A percentile compares a stretch with the other conserved stretches of the same genome.
These are phyloP conservation scores for Pogoniulus pusillus DNA, from an alignment of 2,797 vertebrate species.

Conservation along the genomic window DNA sequence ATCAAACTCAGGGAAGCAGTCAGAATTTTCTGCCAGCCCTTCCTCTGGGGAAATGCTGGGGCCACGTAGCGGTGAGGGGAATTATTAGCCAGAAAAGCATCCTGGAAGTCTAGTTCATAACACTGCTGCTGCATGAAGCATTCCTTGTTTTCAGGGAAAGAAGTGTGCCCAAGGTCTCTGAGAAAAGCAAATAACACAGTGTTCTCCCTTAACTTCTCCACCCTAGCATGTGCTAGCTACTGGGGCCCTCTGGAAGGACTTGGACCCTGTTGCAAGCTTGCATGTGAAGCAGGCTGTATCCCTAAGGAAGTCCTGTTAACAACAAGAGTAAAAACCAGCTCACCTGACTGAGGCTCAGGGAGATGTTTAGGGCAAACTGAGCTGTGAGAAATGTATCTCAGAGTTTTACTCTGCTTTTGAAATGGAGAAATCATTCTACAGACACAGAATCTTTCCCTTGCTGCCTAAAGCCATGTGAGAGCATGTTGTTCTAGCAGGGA, in stretches of 20 bases:
- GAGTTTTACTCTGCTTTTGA: neutral
- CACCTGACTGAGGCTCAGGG: neutral
- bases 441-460: neutral
- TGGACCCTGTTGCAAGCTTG: neutral
- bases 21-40: constrained; percentile 6
- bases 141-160: neutral
- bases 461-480: neutral
- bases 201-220: neutral
- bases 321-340: neutral
- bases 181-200: neutral
- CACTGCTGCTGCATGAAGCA: neutral
- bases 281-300: neutral
- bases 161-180: neutral
- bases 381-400: neutral
- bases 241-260: neutral
- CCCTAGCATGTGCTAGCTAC: neutral
- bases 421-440: neutral
- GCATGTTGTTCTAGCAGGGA: neutral
- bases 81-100: neutral
- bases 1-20: neutral
- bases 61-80: neutral
- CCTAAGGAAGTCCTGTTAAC: neutral
- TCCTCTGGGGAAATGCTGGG: neutral
- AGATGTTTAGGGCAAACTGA: neutral
- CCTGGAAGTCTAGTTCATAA: neutral